These are phyloP conservation scores for Sebastes cheni DNA, from an alignment of 2,797 vertebrate genomes.

Conservation along the genomic window DNA sequence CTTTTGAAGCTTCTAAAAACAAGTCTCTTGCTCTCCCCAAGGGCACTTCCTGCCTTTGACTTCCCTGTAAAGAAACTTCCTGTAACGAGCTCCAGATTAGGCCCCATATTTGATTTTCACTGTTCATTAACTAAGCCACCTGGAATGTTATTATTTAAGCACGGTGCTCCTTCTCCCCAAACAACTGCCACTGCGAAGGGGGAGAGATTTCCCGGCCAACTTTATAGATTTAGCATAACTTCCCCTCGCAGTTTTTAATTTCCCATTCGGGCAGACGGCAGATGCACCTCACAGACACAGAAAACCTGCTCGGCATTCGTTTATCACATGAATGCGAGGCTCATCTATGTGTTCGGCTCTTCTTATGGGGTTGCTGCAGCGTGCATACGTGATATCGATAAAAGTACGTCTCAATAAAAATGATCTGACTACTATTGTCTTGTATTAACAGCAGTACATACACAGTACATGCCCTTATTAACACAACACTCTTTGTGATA, in stretches of 20 bases:
- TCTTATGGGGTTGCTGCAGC: background rate
- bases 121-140: slow-evolving; percentile 89
- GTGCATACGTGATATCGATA: background rate
- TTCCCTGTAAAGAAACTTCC: slow-evolving; percentile 85
- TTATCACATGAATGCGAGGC: slow-evolving; percentile 63
- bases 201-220: slow-evolving; percentile 81
- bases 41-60: slow-evolving; percentile 77
- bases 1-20: slow-evolving; percentile 43
- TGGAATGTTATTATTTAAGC: slow-evolving; percentile 89
- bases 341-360: slow-evolving; percentile 38
- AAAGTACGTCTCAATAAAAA: slow-evolving; percentile 3
- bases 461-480: background rate
- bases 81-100: slow-evolving; percentile 87
- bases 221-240: slow-evolving; percentile 83
- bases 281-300: slow-evolving; percentile 75
- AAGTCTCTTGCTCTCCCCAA: slow-evolving; percentile 63
- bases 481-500: background rate
- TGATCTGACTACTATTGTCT: background rate
- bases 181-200: slow-evolving; percentile 84
- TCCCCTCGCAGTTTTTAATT: slow-evolving; percentile 78
- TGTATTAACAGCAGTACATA: background rate
- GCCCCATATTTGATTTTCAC: slow-evolving; percentile 88
- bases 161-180: slow-evolving; percentile 83
- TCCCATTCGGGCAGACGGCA: slow-evolving; percentile 78
- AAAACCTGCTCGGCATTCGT: slow-evolving; percentile 68